Evolutionary conservation across 92 coral and sea anemone genomes (phyloP).

Genomic region (Phenganax stokvisi): DNA sequence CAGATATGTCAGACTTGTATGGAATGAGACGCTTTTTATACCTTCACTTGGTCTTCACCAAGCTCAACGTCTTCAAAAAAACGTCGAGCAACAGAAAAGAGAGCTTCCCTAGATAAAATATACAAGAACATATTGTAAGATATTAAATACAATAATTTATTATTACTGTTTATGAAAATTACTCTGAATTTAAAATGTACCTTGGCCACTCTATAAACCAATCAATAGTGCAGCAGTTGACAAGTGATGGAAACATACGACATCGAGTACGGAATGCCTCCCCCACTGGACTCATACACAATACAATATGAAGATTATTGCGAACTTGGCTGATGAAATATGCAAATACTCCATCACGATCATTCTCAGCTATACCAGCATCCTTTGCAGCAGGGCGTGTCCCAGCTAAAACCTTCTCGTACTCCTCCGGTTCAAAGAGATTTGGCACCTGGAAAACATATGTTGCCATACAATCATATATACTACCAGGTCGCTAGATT

Average conservation of each 20-base stretch:
- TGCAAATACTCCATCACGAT: conserved; percentile 87
- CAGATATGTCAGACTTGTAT: background rate
- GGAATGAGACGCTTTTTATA: conserved; percentile 9
- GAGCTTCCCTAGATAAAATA: conserved; percentile 66
- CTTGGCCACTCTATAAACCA: conserved; percentile 99
- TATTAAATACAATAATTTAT: background rate
- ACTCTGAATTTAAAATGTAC: conserved; percentile 32
- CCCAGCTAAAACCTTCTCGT: conserved; percentile 86
- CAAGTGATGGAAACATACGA: conserved; percentile 94
- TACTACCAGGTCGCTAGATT: background rate
- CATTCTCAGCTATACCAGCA: conserved; percentile 95
- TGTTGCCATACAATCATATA: background rate
- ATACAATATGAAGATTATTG: conserved; percentile 90
- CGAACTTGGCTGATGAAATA: conserved; percentile 92
- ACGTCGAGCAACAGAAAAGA: conserved; percentile 83
- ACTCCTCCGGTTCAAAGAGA: conserved; percentile 94
- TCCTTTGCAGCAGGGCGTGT: conserved; percentile 93
- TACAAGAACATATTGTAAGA: background rate
- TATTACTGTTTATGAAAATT: no score
- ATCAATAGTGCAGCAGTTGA: conserved; percentile 95
- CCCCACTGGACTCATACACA: conserved; percentile 98
- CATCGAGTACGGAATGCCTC: conserved; percentile 98
- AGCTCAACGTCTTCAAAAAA: conserved; percentile 96
- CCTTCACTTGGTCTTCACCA: conserved; percentile 97
- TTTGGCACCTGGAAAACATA: conserved; percentile 68